Evolutionary conservation across 2,797 vertebrate species (phyloP), one percentile per base, ranked within the genome.

Genomic region (Brotogeris chrysoptera): DNA sequence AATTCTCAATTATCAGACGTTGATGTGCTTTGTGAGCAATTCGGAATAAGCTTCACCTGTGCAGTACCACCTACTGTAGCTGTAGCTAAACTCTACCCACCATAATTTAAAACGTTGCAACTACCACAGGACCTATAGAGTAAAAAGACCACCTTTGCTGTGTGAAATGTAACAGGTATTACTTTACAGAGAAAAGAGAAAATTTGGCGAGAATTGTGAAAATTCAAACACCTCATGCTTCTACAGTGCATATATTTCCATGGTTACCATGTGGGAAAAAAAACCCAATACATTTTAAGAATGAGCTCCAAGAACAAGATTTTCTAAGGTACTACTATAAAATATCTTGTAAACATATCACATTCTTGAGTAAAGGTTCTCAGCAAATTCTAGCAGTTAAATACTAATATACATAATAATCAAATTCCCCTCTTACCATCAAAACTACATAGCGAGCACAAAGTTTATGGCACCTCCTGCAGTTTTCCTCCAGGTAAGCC

Each of bases 261-360:
- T 83, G 86, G 95, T 86, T 93, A 96, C 90, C 49, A 64, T 39
- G 68, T 24, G 11, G 9, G 12, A 39, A 43, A 64, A 73, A 39
- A 49, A 36, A 4, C 10, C 57, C 34, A 59, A 59, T 18, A 76
- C 43, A 50, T 63, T 93, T 91, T 80, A 93, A 94, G 87, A 94
- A 94, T 90, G 49, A 91, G 34, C 70, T 93, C 60, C 15, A 93
- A 80, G 64, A 95, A 80, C 39, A 80, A 81, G 39, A 91, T 92
- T 94, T 93, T 86, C 44, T 81, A 84, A 70, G 43, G 23, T 71
- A 89, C 46, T 74, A 86, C 63, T 86, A 70, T 27, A 77, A 95
- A 79, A 36, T 69, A 81, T 8, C 34, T 59, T 84, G 50, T 34
- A 92, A 87, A 73, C 27, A 13, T 32, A 85, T 52, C 39, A 47